These are phyloP conservation scores for Propsilocerus akamusi DNA, from an alignment of 1,140 invertebrate genomes.

Conservation along the genomic window DNA sequence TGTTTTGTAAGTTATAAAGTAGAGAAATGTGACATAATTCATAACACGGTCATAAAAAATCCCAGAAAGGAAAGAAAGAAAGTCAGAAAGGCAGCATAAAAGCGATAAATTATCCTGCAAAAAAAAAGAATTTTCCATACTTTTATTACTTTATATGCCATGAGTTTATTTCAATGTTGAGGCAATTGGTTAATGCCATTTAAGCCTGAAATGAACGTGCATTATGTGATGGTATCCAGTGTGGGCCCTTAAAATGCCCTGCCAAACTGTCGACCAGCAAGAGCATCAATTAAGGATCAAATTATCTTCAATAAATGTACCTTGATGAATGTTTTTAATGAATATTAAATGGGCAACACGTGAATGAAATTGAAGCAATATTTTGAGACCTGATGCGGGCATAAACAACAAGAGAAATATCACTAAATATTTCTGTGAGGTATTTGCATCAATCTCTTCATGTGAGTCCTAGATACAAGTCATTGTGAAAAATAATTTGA, in stretches of 20 bases:
- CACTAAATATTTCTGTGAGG: neutral
- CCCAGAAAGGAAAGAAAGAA: no score
- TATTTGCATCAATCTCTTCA: constrained; percentile 1
- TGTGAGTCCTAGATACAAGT: no score
- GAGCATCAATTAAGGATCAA: neutral
- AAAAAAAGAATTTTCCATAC: neutral
- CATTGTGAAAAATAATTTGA: no score
- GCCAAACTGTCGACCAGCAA: no score
- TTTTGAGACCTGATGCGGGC: neutral
- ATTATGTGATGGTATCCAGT: no score
- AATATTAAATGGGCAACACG: neutral
- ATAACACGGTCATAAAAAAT: neutral
- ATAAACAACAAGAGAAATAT: no score
- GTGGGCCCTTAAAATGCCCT: no score
- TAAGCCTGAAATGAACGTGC: no score
- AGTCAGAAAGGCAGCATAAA: neutral
- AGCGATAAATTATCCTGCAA: neutral
- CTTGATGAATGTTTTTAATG: neutral
- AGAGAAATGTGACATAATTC: constrained; percentile 3
- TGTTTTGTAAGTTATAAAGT: constrained; percentile 4
- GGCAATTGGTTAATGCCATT: neutral
- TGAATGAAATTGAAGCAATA: neutral
- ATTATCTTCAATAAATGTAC: constrained; percentile 2
- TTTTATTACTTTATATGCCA: neutral
- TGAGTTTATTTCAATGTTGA: no score